These are phyloP conservation scores for Ceyx melanurus DNA, from an alignment of 2,113 vertebrate genomes.

Conservation along the genomic window DNA sequence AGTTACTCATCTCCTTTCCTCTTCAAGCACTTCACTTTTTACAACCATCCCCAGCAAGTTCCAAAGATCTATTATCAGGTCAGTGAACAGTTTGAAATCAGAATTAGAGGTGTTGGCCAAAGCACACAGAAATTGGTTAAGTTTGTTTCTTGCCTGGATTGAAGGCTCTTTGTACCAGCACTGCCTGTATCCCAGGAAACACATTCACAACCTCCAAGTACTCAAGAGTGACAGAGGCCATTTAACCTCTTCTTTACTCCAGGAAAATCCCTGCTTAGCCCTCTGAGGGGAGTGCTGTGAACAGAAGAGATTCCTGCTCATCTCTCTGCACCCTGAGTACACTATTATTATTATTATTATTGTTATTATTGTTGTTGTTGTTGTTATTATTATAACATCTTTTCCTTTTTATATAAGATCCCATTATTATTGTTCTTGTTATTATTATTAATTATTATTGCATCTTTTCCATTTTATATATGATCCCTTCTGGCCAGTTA, in stretches of 20 bases:
- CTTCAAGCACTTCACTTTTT: neutral
- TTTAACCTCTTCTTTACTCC: constrained; percentile 16
- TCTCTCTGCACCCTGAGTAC: neutral
- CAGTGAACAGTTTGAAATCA: neutral
- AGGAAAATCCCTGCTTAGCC: neutral
- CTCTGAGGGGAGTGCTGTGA: neutral
- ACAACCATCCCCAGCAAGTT: neutral
- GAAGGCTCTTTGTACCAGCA: neutral
- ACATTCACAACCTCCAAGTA: neutral
- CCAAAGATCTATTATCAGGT: neutral
- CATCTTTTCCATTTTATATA: too few species aligned
- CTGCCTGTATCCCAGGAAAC: constrained; percentile 2
- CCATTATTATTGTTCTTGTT: too few species aligned
- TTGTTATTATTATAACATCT: too few species aligned
- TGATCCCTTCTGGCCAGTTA: too few species aligned
- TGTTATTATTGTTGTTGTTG: too few species aligned
- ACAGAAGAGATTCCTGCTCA: neutral
- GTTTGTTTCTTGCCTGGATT: neutral
- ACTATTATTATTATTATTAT: too few species aligned
- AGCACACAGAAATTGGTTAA: neutral
- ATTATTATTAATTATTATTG: too few species aligned
- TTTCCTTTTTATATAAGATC: too few species aligned
- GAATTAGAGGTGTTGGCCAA: neutral
- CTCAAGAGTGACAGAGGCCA: neutral
- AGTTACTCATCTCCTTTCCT: neutral